These are phyloP conservation scores for Mesopsocus fuscifrons DNA, from an alignment of 2,888 invertebrate genomes.

Conservation along the genomic window DNA sequence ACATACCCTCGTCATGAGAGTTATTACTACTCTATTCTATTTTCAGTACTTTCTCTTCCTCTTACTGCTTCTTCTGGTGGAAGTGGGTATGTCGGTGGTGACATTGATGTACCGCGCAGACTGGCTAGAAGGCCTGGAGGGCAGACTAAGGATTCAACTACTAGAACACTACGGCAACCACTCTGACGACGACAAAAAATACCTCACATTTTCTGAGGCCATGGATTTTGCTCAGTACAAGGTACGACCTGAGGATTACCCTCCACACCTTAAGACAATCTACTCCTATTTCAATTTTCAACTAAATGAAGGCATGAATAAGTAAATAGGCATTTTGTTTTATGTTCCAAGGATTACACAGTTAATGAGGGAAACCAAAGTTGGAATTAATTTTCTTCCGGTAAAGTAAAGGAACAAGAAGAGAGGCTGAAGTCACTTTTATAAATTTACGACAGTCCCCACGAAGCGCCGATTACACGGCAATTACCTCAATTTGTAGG, in stretches of 20 bases:
- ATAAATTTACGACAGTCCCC: not conserved
- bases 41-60: constrained; percentile 29
- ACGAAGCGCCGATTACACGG: no score
- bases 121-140: constrained; percentile 23
- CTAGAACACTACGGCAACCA: constrained; percentile 24
- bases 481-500: not conserved
- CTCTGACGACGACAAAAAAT: constrained; percentile 20
- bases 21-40: no score
- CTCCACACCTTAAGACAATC: not conserved
- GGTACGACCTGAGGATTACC: constrained; percentile 19
- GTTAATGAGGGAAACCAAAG: not conserved
- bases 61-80: constrained; percentile 26
- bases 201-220: constrained; percentile 25
- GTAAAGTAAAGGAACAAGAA: not conserved
- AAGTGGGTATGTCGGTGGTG: constrained; percentile 25
- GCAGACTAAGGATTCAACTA: constrained; percentile 22
- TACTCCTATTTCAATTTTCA: not conserved
- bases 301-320: not conserved
- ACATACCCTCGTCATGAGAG: no score
- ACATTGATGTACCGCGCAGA: constrained; percentile 24
- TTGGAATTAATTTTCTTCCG: not conserved
- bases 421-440: not conserved
- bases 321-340: no score
- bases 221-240: constrained; percentile 29
- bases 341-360: not conserved